Percentiles rank a stretch among this genome's conserved stretches.
Conservation (phyloP, 2,888 invertebrate genomes). For the Hartigia nigra region DNA sequence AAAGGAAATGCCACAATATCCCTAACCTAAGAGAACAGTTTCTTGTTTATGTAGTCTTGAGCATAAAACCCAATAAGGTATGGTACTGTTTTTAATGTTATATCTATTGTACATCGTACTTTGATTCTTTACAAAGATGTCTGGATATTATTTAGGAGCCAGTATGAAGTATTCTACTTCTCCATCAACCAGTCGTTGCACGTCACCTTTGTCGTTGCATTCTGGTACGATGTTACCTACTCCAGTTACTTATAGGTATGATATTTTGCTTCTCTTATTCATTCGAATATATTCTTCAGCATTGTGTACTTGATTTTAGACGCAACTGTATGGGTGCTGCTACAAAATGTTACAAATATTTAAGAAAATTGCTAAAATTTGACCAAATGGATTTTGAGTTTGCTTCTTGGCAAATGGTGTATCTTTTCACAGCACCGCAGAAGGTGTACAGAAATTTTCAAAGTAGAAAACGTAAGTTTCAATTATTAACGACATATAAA, state of each 20-base stretch:
- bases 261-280: neutral
- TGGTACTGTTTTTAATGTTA: neutral
- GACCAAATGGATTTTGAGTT: conserved; percentile 99
- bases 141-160: neutral
- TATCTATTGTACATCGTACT: neutral
- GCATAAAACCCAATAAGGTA: neutral
- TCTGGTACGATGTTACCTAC: conserved; percentile 75
- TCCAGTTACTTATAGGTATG: conserved; percentile 67
- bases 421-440: conserved; percentile 92
- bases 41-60: neutral
- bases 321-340: conserved; percentile 84
- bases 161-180: conserved; percentile 74
- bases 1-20: neutral
- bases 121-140: neutral
- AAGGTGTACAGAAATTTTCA: conserved; percentile 98
- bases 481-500: conserved; percentile 6
- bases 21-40: neutral
- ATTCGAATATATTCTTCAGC: neutral
- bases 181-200: conserved; percentile 68
- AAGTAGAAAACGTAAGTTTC: conserved; percentile 91
- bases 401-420: conserved; percentile 99
- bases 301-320: conserved; percentile 57
- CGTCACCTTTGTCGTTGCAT: conserved; percentile 56
- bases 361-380: conserved; percentile 86
- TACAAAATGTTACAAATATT: conserved; percentile 88